Evolutionary conservation across 2,888 invertebrate species (phyloP), one percentile per base, ranked within the genome.

Genomic region (Chesias legatella): DNA sequence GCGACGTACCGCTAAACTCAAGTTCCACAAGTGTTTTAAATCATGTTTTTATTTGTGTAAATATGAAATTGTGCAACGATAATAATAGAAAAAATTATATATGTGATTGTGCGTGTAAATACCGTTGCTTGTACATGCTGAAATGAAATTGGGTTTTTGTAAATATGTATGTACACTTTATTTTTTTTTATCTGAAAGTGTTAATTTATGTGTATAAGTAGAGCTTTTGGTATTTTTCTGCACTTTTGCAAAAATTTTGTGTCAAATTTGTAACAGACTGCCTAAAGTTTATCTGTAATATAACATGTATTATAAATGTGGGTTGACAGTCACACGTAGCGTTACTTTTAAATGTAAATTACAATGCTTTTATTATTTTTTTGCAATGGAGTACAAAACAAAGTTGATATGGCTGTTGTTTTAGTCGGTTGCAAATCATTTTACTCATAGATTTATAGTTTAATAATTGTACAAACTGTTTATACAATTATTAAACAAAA

Each of bases 321-420:
- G 40, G 37, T n/a, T 20, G 17, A 40, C 35, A 26, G 31, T 33
- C 26, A 35, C 26, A 31, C 9, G 28, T 45, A 51, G 38, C 30
- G 17, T 41, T 43, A 40, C 30, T 34, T 43, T 32, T 48, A 41
- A 42, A 32, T 42, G 34, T 41, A 32, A 23, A 35, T 48, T 53
- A 49, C 28, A 51, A 32, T 47, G 21, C 33, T 24, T 48, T 45
- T 38, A 43, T 38, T 45, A 46, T 41, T 48, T 26, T 50, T 58
- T 52, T 39, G 54, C 56, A 53, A 50, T 36, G 32, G 56, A 63
- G 65, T 66, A 66, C 65, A 61, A 63, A 63, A 39, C 43, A 52
- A 34, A 53, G 42, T 54, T 51, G 43, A 43, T 40, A 34, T 17
- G 13, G 35, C 29, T 35, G 9, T 40, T 43, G 13, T 39, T 28